Conservation (phyloP, 2,797 vertebrate genomes). For the Pygocentrus nattereri region DNA sequence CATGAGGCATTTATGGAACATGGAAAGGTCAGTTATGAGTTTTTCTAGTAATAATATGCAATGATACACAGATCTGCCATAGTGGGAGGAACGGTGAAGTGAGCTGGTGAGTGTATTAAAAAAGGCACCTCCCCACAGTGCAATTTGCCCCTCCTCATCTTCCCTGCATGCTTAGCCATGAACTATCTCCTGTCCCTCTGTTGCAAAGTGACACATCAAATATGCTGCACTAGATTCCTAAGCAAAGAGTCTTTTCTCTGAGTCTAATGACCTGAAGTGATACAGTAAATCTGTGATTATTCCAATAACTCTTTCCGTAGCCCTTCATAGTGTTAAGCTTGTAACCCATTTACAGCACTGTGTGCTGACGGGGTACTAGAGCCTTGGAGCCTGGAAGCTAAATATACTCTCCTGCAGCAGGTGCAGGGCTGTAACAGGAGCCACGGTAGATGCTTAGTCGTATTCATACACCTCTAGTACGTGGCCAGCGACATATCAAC, state of each 20-base stretch:
- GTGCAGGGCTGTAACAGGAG: conserved; percentile 25
- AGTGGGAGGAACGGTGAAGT: neutral
- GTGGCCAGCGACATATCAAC: conserved; percentile 19
- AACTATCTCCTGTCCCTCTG: neutral
- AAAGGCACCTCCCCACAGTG: neutral
- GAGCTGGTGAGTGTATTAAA: neutral
- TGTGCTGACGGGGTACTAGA: conserved; percentile 19
- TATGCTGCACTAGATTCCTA: neutral
- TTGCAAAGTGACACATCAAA: conserved; percentile 12
- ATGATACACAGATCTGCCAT: neutral
- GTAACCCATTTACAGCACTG: neutral
- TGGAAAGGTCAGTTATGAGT: neutral
- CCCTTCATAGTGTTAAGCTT: conserved; percentile 1
- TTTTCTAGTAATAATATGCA: neutral
- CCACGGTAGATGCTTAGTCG: neutral
- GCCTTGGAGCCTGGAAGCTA: conserved; percentile 10
- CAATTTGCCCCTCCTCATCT: conserved; percentile 15
- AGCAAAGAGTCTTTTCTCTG: neutral
- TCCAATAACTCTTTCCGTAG: neutral
- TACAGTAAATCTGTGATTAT: conserved; percentile 1
- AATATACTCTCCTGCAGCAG: conserved; percentile 41
- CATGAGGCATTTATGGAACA: neutral
- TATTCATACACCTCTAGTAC: neutral
- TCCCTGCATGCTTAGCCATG: neutral
- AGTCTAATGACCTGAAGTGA: neutral